Conservation (phyloP, 64 coral and sea anemone species). For the Pocillopora damicornis region DNA sequence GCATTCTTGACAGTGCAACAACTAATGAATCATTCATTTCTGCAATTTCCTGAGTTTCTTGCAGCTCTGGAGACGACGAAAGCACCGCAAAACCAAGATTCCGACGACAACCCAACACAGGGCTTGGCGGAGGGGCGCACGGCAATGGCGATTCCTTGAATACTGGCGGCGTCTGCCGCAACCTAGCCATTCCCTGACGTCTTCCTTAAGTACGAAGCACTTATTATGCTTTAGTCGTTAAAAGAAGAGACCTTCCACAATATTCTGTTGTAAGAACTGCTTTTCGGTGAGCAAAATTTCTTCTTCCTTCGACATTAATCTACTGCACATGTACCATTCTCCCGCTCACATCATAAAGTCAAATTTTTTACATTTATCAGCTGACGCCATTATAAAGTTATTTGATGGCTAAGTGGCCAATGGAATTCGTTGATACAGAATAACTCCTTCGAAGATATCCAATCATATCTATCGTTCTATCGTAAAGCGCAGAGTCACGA, state of each 20-base stretch:
- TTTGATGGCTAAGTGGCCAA: constrained; percentile 20
- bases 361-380: constrained; percentile 27
- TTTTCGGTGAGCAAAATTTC: constrained; percentile 17
- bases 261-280: not conserved
- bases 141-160: constrained; percentile 47
- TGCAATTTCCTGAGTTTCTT: constrained; percentile 44
- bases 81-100: constrained; percentile 55
- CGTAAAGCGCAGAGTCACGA: not conserved
- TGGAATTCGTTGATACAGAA: not conserved
- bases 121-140: constrained; percentile 70
- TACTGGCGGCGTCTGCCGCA: constrained; percentile 24
- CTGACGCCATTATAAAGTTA: constrained; percentile 51
- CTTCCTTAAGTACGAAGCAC: not conserved
- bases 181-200: constrained; percentile 17
- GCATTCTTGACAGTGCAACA: constrained; percentile 67
- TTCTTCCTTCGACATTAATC: constrained; percentile 22
- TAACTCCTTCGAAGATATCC: not conserved
- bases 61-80: constrained; percentile 57
- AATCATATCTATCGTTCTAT: constrained; percentile 4
- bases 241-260: not conserved
- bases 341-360: constrained; percentile 3
- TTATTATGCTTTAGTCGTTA: not conserved
- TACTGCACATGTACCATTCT: not conserved
- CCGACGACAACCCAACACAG: constrained; percentile 50
- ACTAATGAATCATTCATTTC: constrained; percentile 65